A percentile compares a stretch with the other conserved stretches of the same genome.
phyloP scores from a whole-genome alignment of 2,113 vertebrate species.

The Lethenteron reissneri region DNA sequence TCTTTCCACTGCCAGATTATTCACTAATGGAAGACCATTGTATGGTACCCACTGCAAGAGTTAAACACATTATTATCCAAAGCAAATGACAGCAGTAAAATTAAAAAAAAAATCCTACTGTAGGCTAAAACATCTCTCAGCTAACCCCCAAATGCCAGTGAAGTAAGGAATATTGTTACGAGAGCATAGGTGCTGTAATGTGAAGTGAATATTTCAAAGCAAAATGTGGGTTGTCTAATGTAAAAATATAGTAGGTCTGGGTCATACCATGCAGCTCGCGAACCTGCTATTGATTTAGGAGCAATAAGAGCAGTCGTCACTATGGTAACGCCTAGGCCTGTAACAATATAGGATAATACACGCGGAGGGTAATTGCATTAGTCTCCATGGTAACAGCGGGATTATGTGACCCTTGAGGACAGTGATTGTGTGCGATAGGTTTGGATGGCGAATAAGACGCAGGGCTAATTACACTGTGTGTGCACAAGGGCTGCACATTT shows the following conservation, averaged over 20 bases:
- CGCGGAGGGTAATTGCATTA: constrained; percentile 6
- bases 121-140: too few species aligned
- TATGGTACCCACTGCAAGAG: too few species aligned
- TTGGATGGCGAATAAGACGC: not conserved
- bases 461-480: constrained; percentile 4
- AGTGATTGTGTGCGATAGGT: constrained; percentile 4
- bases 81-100: too few species aligned
- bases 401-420: constrained; percentile 6
- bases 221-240: too few species aligned
- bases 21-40: too few species aligned
- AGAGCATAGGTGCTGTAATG: too few species aligned
- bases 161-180: too few species aligned
- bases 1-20: too few species aligned
- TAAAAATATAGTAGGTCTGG: not conserved
- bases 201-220: too few species aligned
- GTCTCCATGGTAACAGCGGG: constrained; percentile 5
- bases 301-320: constrained; percentile 5
- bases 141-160: too few species aligned
- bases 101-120: too few species aligned
- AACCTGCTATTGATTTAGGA: constrained; percentile 4
- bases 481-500: not conserved
- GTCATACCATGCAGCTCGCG: constrained; percentile 1
- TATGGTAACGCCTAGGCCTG: constrained; percentile 4
- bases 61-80: too few species aligned
- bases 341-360: constrained; percentile 6